Percentiles rank a stretch among this genome's conserved stretches.
phyloP scores from a whole-genome alignment of 1,140 invertebrate genomes.

The Aporrectodea caliginosa region DNA sequence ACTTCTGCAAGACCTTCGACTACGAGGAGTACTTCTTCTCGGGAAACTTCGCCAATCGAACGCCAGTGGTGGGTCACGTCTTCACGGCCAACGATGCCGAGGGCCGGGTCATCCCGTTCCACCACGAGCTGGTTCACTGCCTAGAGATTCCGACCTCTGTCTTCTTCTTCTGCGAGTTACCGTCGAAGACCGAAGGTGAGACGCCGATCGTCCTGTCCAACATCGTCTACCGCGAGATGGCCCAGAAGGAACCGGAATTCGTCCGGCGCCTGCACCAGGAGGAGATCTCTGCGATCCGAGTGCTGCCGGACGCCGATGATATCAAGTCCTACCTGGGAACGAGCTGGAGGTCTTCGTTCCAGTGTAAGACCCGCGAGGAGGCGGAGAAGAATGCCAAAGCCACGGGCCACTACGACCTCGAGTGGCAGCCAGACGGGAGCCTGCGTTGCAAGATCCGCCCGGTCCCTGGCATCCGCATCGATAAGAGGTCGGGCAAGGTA shows the following conservation, averaged over 20 bases:
- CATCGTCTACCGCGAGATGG: not conserved
- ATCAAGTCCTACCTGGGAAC: not conserved
- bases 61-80: not conserved
- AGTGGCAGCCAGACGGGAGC: not conserved
- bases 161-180: not conserved
- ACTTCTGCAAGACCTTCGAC: not conserved
- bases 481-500: not conserved
- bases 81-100: not conserved
- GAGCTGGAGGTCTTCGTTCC: not conserved
- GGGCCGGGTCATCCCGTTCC: not conserved
- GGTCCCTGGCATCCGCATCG: not conserved
- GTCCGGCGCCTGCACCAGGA: not conserved
- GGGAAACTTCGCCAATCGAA: not conserved
- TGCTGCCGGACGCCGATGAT: not conserved
- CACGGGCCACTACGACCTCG: not conserved
- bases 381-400: not conserved
- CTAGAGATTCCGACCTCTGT: not conserved
- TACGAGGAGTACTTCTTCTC: not conserved
- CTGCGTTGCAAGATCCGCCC: not conserved
- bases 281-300: not conserved
- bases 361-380: not conserved
- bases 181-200: not conserved
- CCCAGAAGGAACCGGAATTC: not conserved
- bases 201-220: not conserved
- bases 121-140: not conserved